These are phyloP conservation scores for Thermophis baileyi DNA, from an alignment of 2,113 vertebrate genomes.

Conservation along the genomic window DNA sequence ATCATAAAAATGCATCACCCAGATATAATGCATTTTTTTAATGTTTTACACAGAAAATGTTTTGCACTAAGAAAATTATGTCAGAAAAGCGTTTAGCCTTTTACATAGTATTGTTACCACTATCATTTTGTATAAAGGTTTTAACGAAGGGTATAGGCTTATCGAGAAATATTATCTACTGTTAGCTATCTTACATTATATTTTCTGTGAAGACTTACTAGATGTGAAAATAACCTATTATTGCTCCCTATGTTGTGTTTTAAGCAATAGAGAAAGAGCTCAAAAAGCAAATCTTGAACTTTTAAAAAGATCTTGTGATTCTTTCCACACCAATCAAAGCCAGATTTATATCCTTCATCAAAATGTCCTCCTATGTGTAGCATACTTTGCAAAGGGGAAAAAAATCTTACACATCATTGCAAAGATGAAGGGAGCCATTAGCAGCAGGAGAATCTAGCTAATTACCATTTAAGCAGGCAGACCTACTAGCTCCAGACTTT, in stretches of 20 bases:
- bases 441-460: background rate
- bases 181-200: background rate
- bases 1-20: background rate
- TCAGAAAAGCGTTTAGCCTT: background rate
- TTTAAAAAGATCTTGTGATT: background rate
- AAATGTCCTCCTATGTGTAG: background rate
- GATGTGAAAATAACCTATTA: background rate
- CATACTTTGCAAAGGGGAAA: background rate
- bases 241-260: background rate
- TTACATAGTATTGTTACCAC: background rate
- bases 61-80: background rate
- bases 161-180: background rate
- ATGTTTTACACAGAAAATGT: background rate
- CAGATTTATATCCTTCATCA: background rate
- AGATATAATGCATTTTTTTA: background rate
- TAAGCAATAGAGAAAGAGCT: background rate
- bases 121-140: background rate
- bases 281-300: background rate
- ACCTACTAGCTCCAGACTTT: background rate
- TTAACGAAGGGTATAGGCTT: background rate
- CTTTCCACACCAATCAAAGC: background rate
- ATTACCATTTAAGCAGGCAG: background rate
- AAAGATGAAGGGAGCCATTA: background rate
- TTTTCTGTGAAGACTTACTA: background rate
- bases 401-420: background rate